Evolutionary conservation across 2,888 invertebrate genomes (phyloP), one percentile per base, ranked within the genome.

Genomic region (Chymomyza fuscimana): DNA sequence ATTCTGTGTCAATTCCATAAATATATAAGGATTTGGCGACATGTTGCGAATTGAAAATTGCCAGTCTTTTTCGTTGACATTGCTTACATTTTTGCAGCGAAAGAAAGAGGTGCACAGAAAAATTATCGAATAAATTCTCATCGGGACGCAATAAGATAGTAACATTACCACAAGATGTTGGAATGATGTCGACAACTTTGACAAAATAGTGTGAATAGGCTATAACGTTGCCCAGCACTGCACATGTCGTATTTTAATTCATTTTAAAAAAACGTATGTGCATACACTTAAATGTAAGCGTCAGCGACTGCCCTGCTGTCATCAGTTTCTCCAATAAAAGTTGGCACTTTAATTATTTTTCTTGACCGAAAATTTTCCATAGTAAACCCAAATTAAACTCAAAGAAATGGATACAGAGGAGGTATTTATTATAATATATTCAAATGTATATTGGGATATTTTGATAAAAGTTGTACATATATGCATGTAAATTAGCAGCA

Each of bases 321-420:
- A 74, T 72, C 61, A 72, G 29, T 69, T 79, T 80, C 73, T 76
- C 83, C 80, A 82, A 86, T 82, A 82, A 75, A 86, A 83, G 73
- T 81, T 59, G 51, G 19, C 9, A 15, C 56, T 32, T 29, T 65
- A 70, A 69, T 70, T 50, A 2, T 52, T 51, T 61, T 5, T 64
- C 15, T 52, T 40, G 7, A 32, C 9, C 9, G 9, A 1, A 66
- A 74, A 73, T 62, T 69, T 59, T 15, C 3, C 25, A 36, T 54
- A 65, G 61, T 62, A 54, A 54, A 36, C 25, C 32, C 16, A 29
- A 59, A 16, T 5, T 29, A 15, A 40, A 56, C 40, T 52, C 16
- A 29, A 7, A 64, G 63, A 69, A 58, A 83, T 83, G 83, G 83
- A 83, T 61, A 79, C 74, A 9, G 82, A 83, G 75, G 83, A 83